Evolutionary conservation across 2,113 vertebrate genomes (phyloP).

Genomic region (Vulpes vulpes): DNA sequence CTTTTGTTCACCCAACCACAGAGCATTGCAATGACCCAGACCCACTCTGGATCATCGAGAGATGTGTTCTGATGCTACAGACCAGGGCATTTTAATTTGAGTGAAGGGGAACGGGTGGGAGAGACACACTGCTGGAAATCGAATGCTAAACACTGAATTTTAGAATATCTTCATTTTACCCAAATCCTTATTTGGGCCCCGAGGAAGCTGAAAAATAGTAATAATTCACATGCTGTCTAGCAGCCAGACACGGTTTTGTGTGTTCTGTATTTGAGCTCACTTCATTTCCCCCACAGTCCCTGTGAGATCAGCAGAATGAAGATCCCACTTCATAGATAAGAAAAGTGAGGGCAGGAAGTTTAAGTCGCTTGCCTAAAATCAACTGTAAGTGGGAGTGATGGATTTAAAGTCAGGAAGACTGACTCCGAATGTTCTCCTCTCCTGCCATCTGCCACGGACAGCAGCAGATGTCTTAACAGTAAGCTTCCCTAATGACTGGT

Average conservation of each 20-base stretch:
- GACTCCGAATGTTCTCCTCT: not conserved
- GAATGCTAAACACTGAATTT: not conserved
- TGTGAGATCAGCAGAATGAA: not conserved
- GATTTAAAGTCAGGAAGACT: not conserved
- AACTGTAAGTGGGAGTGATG: not conserved
- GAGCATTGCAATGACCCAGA: not conserved
- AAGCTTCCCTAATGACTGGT: slow-evolving; percentile 81
- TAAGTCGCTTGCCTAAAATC: not conserved
- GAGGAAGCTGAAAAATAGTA: not conserved
- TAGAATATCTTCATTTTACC: not conserved
- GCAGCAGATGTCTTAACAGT: slow-evolving; percentile 86
- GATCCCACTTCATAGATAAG: not conserved
- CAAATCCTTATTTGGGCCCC: slow-evolving; percentile 36
- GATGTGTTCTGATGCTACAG: not conserved
- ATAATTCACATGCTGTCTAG: accelerated
- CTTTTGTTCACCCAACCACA: not conserved
- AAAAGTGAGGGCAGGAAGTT: not conserved
- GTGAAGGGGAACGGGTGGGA: not conserved
- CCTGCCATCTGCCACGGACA: slow-evolving; percentile 74
- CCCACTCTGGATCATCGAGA: accelerated
- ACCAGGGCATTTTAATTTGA: not conserved
- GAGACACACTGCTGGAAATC: not conserved
- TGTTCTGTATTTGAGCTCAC: not conserved
- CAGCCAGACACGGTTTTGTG: not conserved
- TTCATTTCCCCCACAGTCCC: not conserved